Percentiles rank a stretch among this genome's conserved stretches.
phyloP scores from a whole-genome alignment of 2,797 vertebrate species.

The Taeniopygia guttata region DNA sequence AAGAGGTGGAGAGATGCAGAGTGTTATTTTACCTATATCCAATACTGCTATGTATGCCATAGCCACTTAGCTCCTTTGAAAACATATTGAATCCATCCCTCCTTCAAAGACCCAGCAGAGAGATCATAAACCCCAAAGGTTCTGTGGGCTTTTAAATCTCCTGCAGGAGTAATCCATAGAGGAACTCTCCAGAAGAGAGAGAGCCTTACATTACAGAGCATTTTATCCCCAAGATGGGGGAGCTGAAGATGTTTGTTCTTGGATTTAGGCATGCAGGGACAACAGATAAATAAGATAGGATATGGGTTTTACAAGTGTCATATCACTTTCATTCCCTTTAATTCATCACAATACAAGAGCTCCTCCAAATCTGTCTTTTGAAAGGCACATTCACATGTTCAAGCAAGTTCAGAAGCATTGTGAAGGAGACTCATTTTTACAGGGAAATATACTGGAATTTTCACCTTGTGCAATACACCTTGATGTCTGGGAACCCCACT shows the following conservation, averaged over 20 bases:
- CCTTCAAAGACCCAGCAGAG: not conserved
- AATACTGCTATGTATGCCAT: not conserved
- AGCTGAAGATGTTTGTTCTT: not conserved
- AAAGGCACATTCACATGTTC: not conserved
- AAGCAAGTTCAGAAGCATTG: not conserved
- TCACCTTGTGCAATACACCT: not conserved
- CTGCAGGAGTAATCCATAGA: not conserved
- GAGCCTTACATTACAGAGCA: not conserved
- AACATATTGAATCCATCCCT: not conserved
- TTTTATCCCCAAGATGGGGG: not conserved
- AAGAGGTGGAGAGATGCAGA: not conserved
- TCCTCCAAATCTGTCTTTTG: not conserved
- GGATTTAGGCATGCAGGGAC: not conserved
- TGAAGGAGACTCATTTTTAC: not conserved
- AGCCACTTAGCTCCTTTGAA: not conserved
- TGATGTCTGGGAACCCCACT: not conserved
- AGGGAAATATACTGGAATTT: not conserved
- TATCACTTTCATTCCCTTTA: not conserved
- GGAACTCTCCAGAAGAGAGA: not conserved
- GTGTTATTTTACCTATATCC: not conserved
- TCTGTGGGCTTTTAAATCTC: conserved; percentile 4
- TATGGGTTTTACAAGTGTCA: not conserved
- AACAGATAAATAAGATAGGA: not conserved
- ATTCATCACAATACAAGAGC: not conserved
- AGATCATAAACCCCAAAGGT: not conserved